Percentiles rank a stretch among this genome's conserved stretches.
Evolutionary conservation across 2,113 vertebrate species (phyloP).

Genomic region (Pseudolaguvia tuberculata): DNA sequence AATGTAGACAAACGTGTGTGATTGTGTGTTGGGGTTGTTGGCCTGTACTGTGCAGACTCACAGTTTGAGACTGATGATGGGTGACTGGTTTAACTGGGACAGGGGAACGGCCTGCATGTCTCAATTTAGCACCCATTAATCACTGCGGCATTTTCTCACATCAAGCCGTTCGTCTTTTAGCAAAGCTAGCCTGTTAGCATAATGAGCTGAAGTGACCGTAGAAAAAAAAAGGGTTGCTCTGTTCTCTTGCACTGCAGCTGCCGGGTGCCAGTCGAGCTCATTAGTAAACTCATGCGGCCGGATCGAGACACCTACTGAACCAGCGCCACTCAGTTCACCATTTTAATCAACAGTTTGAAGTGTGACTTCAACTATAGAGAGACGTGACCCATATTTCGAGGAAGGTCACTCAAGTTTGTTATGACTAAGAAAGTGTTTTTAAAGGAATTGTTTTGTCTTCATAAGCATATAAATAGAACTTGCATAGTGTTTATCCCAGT

Average conservation of each 20-base stretch:
- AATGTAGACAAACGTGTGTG: neutral
- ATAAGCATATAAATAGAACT: neutral
- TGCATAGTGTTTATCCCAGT: too few species aligned
- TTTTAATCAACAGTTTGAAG: neutral
- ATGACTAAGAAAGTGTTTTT: neutral
- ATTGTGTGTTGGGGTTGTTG: constrained; percentile 60
- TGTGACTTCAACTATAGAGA: neutral
- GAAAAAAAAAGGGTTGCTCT: constrained; percentile 51
- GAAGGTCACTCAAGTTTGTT: neutral
- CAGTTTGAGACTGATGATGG: constrained; percentile 64
- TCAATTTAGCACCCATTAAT: constrained; percentile 70
- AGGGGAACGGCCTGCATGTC: constrained; percentile 60
- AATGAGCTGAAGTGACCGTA: constrained; percentile 62
- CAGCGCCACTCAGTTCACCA: neutral
- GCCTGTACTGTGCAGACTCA: constrained; percentile 14
- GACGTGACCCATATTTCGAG: neutral
- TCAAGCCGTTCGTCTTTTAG: constrained; percentile 62
- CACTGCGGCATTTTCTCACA: constrained; percentile 68
- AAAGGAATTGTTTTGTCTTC: neutral
- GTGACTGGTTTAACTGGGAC: constrained; percentile 65
- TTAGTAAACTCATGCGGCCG: constrained; percentile 14
- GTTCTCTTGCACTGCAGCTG: constrained; percentile 37
- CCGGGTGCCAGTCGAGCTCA: constrained; percentile 10
- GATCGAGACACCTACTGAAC: neutral
- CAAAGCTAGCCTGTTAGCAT: constrained; percentile 60